These are phyloP conservation scores for Zoroaster sp. DNA, from an alignment of 53 echinoderm and acorn worm species.

Conservation along the genomic window DNA sequence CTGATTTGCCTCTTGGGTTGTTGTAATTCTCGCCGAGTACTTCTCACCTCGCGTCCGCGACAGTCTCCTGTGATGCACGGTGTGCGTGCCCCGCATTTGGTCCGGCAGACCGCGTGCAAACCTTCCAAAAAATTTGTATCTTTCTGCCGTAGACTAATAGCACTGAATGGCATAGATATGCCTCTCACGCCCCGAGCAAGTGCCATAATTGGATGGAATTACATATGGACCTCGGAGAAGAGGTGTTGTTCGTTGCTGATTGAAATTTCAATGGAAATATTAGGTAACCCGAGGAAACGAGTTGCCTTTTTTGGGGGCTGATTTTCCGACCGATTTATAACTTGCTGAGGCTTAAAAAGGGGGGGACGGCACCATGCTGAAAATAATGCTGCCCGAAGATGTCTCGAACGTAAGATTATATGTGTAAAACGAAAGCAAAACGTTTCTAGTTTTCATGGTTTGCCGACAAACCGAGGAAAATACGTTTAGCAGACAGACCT, in stretches of 20 bases:
- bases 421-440: not conserved
- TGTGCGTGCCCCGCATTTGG: not conserved
- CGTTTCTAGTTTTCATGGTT: not conserved
- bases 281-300: not conserved
- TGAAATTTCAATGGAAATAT: not conserved
- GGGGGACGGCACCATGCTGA: not conserved
- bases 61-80: not conserved
- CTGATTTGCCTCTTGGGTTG: not conserved
- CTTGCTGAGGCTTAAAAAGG: not conserved
- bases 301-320: not conserved
- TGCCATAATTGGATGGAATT: slow-evolving; percentile 15
- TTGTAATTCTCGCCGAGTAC: not conserved
- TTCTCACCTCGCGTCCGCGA: not conserved
- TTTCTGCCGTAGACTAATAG: not conserved
- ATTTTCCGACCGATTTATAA: not conserved
- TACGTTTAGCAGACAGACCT: not conserved
- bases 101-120: no score
- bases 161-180: not conserved
- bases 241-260: slow-evolving; percentile 31
- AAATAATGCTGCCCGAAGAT: not conserved
- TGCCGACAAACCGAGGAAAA: not conserved
- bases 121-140: no score
- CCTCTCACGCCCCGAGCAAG: not conserved
- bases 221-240: not conserved
- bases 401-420: not conserved